Evolutionary conservation across 2,113 vertebrate genomes (phyloP).

Genomic region (Eurypyga helias): DNA sequence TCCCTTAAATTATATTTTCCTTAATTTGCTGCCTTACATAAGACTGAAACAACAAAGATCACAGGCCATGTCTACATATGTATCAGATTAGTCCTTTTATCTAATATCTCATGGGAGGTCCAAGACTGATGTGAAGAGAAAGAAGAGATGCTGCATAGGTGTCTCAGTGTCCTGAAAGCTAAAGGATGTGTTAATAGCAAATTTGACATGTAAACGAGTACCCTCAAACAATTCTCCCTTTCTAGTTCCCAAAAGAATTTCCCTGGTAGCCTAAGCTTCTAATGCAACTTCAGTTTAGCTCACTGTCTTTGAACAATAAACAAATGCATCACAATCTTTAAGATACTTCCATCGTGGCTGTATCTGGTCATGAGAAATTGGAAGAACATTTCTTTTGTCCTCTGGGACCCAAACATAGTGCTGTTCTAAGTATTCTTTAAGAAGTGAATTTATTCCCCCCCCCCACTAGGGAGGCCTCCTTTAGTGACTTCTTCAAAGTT

Average conservation of each 20-base stretch:
- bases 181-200: background rate
- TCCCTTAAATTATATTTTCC: background rate
- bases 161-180: background rate
- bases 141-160: background rate
- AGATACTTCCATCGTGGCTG: background rate
- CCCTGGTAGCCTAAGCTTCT: background rate
- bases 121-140: background rate
- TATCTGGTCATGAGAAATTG: background rate
- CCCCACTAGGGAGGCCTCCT: background rate
- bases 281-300: background rate
- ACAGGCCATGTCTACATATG: background rate
- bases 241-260: background rate
- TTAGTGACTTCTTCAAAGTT: background rate
- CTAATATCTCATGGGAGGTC: background rate
- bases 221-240: background rate
- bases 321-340: background rate
- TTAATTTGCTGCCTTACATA: background rate
- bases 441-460: background rate
- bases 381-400: background rate
- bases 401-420: background rate
- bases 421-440: background rate
- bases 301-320: background rate
- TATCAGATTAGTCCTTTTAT: background rate
- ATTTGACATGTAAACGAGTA: background rate
- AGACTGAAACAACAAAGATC: background rate